Base-by-base conservation (phyloP, 2,797 vertebrate species). In the Helarctos malayanus region DNA sequence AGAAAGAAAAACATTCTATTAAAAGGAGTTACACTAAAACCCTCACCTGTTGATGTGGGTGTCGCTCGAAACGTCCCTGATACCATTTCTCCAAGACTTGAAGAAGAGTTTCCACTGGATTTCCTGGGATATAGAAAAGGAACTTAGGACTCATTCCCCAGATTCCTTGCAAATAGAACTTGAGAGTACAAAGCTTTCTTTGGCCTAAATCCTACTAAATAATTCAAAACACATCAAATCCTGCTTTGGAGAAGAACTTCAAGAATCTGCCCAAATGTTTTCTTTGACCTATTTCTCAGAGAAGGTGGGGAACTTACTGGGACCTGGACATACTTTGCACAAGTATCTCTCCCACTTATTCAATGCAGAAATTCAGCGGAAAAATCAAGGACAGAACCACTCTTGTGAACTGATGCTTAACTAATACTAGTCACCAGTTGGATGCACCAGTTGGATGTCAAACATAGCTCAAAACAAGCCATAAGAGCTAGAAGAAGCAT, bases 41-140 rank as follows among this genome's bases (percentile, higher is more conserved):
- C 95, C 99, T 98, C 93, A 99, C 99, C 99, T 98, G 99, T 98
- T 97, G 99, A 99, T 97, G 99, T 99, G 49, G 99, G 99, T 75
- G 99, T 99, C 89, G 99, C 99, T 98, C 99, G 99, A 98, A 99
- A 99, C 0, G 99, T 99, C 87, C 99, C 99, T 47, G 99, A 99
- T 97, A 99, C 99, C 99, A 99, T 99, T 96, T 99, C 99, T 97
- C 99, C 99, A n/a, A 99, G 99, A 98, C 99, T 99, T 95, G 99
- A 99, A 90, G 99, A 99, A 89, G 99, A 99, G 98, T 99, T 99
- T 89, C 99, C 99, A 95, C 99, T 99, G 45, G 99, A 99, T 98
- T 99, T 99, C 98, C 99, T 99, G 95, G 9, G 97, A 97, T 19
- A 96, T 11, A 90, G 95, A 94, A 98, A 47, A 45, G 54, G n/a